Evolutionary conservation across 2,888 invertebrate genomes (phyloP), one percentile per base, ranked within the genome.

Genomic region (Drosophila kanekoi): DNA sequence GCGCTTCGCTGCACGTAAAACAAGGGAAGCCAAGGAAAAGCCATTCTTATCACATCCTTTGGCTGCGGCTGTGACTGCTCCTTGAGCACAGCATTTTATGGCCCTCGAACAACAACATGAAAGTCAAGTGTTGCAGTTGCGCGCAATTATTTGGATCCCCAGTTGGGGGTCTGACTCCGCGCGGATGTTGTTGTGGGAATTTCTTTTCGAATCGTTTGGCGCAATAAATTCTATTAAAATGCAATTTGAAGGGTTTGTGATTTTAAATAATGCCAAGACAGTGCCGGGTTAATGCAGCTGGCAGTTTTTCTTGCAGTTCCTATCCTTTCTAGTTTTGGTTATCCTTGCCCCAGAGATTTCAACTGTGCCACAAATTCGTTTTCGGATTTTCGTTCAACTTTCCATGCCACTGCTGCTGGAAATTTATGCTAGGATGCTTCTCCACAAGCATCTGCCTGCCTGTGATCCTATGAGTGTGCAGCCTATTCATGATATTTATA

Each of bases 221-320:
- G 81, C 88, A 86, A 86, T 88, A 86, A 86, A 86, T 86, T 86
- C 88, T 81, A 88, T 86, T 86, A 88, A 86, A 86, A 86, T 88
- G 86, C 85, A 86, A 86, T 86, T 86, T 88, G 88, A 86, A 83
- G 87, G 81, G 79, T 67, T 81, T 83, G 70, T 79, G 86, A 86
- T 83, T 86, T 86, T 83, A 88, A 88, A 85, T 87, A 87, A 85
- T 77, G 81, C 83, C 79, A 75, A 66, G 75, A 60, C 63, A 68
- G 38, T 49, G 64, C 47, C 40, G 67, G 64, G 59, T 66, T 79
- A 68, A 76, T 76, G 73, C 76, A 58, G 58, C 69, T 59, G 65
- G 59, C 74, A 60, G 72, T 73, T 28, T 28, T 28, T 60, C 48
- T 14, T 47, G 61, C 49, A 43, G 20, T 38, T 20, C 44, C 44